Evolutionary conservation across 2,797 vertebrate genomes (phyloP).

Genomic region (Pangasius krempfi): DNA sequence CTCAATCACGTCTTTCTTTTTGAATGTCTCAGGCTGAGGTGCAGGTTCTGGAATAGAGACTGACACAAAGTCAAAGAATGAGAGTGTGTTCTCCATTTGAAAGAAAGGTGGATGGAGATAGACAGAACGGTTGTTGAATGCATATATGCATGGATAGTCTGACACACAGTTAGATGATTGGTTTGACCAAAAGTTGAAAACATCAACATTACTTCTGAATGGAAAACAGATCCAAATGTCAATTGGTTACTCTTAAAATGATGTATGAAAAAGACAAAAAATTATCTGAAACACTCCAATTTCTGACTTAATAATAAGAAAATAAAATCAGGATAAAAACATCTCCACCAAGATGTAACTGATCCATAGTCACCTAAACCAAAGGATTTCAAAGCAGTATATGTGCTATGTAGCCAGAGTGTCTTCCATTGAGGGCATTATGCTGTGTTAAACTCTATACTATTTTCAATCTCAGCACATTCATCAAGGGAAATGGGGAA

Average conservation of each 20-base stretch:
- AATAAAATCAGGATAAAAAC: neutral
- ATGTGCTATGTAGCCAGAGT: neutral
- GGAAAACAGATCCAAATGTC: neutral
- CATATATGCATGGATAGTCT: neutral
- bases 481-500: neutral
- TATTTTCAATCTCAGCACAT: neutral
- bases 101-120: neutral
- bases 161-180: neutral
- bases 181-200: neutral
- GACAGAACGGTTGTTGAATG: neutral
- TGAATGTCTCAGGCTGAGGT: slow-evolving; percentile 83
- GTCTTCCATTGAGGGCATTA: neutral
- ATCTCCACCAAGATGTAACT: neutral
- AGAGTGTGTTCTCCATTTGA: slow-evolving; percentile 34
- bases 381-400: neutral
- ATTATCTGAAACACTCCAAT: neutral
- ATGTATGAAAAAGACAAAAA: neutral
- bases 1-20: slow-evolving; percentile 95
- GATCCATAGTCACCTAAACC: neutral
- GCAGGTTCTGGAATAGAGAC: slow-evolving; percentile 82
- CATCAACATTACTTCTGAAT: neutral
- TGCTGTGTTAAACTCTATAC: neutral
- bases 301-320: neutral
- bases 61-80: slow-evolving; percentile 67
- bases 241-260: neutral